Evolutionary conservation across 2,797 vertebrate species (phyloP), one percentile per base, ranked within the genome.

Genomic region (Amblyopsis hoosieri): DNA sequence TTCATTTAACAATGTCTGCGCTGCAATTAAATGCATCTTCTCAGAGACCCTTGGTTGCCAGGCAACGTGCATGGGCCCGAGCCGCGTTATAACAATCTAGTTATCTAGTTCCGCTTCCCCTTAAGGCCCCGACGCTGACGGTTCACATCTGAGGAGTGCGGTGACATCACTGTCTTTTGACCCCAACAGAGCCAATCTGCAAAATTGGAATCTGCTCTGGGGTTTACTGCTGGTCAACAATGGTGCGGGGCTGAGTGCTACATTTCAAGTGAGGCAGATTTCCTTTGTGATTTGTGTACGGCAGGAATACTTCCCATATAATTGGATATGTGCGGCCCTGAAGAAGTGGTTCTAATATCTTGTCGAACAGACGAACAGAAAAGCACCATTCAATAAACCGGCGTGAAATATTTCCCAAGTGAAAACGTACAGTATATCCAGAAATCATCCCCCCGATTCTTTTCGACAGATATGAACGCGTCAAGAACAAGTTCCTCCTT

Each of bases 31-130:
- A 67, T 75, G 86, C 87, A 91, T 90, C 85, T 89, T 85, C 74
- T 72, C 72, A 31, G 68, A 81, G 85, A 85, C 75, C 87, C 86
- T 86, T 86, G 86, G 91, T 93, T 93, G 92, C 91, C 89, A 92
- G 77, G 92, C 90, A 92, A 93, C 90, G 23, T 29, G 23, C 23
- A 75, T 90, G 87, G 83, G 86, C 82, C 80, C 60, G 72, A 68
- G 76, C 78, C 85, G 80, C 80, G 83, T 83, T 71, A 78, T 78
- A 73, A 66, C 58, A 68, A 81, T 88, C 86, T 82, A 73, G 81
- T 87, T 80, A 81, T 76, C 67, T 75, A 81, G 73, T 67, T 68
- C 67, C 49, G 29, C 83, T 84, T 81, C 75, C 69, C 75, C 79
- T 84, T 82, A 60, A 67, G 80, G 73, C 73, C 80, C 82, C 23